These are phyloP conservation scores for Semnornis frantzii DNA, from an alignment of 2,113 vertebrate genomes.

Conservation along the genomic window DNA sequence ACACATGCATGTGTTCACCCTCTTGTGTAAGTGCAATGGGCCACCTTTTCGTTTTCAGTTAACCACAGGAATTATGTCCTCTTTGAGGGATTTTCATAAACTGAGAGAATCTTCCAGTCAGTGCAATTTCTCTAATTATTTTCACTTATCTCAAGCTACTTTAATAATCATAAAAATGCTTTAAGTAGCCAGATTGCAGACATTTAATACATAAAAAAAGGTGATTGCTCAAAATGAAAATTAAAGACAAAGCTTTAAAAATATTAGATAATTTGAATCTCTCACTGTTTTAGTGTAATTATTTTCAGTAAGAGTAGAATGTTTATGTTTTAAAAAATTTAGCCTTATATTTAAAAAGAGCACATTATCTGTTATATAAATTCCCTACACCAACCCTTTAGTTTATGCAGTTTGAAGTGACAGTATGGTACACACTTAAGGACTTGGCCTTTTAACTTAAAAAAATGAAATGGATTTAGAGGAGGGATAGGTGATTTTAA, in stretches of 20 bases:
- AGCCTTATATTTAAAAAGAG: neutral
- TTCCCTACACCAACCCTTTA: neutral
- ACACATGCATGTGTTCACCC: fast-evolving
- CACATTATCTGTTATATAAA: neutral
- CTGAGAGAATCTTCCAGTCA: neutral
- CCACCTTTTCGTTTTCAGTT: neutral
- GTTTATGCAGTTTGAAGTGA: neutral
- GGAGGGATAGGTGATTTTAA: neutral
- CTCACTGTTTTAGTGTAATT: neutral
- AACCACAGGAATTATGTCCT: neutral
- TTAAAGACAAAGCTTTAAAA: neutral
- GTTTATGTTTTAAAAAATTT: neutral
- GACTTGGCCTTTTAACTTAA: neutral
- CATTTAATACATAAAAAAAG: neutral
- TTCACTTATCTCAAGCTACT: neutral
- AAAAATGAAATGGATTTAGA: neutral
- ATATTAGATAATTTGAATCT: neutral
- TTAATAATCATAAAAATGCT: neutral
- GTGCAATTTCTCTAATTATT: neutral
- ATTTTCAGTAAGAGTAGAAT: neutral
- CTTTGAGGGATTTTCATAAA: neutral
- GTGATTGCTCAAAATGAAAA: neutral
- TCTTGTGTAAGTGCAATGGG: neutral
- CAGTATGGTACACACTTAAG: neutral
- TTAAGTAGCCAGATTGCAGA: neutral